phyloP scores from a whole-genome alignment of 2,113 vertebrate genomes.

The Heterochromis multidens region DNA sequence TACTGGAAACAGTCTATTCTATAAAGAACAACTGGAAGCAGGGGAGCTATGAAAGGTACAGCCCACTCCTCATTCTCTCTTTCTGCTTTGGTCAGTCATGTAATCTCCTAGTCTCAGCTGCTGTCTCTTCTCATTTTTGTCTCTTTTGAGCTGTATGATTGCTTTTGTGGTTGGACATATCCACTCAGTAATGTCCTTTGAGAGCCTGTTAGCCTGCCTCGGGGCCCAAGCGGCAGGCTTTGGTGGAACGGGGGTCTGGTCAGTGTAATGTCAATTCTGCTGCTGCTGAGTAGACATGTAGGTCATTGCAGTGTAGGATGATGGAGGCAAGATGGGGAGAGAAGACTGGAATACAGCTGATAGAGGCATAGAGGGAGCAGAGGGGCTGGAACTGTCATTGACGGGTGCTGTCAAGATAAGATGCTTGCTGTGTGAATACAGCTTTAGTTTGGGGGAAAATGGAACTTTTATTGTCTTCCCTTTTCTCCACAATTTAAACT shows the following conservation, averaged over 20 bases:
- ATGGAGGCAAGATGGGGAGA: not conserved
- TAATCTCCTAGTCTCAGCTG: not conserved
- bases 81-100: not conserved
- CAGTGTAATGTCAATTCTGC: not conserved
- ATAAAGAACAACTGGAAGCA: not conserved
- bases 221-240: not conserved
- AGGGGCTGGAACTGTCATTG: not conserved
- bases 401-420: slow-evolving; percentile 16
- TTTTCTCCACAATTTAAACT: not conserved
- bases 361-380: not conserved
- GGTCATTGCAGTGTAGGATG: not conserved
- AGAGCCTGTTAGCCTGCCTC: slow-evolving; percentile 4
- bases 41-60: slow-evolving; percentile 45
- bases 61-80: not conserved
- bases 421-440: not conserved
- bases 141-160: not conserved
- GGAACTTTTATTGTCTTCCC: not conserved
- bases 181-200: slow-evolving; percentile 12
- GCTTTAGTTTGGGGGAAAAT: not conserved
- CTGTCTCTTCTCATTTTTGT: not conserved
- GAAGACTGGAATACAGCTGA: not conserved
- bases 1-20: not conserved
- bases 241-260: not conserved
- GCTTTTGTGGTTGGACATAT: not conserved
- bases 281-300: not conserved